Evolutionary conservation across 23 tunicate genomes (phyloP), one percentile per base, ranked within the genome.

Genomic region (Pegea sp.): DNA sequence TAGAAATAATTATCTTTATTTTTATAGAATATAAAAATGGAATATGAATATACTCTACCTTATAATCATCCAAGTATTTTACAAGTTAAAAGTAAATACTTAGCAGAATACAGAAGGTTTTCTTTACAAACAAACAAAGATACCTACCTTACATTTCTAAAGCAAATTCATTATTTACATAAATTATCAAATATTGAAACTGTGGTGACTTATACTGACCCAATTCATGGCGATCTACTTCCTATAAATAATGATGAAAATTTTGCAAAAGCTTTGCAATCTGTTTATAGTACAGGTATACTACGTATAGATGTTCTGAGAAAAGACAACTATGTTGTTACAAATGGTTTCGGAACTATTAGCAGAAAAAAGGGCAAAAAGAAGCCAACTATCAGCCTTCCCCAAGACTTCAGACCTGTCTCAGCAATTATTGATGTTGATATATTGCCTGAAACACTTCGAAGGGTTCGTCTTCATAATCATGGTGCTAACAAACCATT

Each of bases 391-490:
- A 87, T 87, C 28, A 75, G 88, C 46, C 71, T 69, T 61, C 96
- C 96, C 16, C 84, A 73, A 59, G 95, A 84, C 65, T 84, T 84
- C 51, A 72, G 99, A 18, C 99, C 99, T 0, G 99, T 91, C 24
- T 91, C 99, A 0, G 99, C 99, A 5, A 91, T 91, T 44, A 91
- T 91, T 52, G 99, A 91, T 68, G 99, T 91, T 52, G 99, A 91
- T 61, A 91, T 91, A 28, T 60, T 91, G 42, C 99, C 99, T 6
- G 99, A 78, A 67, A 91, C 99, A 0, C 53, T 91, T 7, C 74
- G 99, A 16, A 56, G 99, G 8, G 99, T 91, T 16, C 52, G 99
- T 3, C 71, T 91, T 23, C 99, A 91, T 49, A 91, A 91, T 42
- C 92, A 78, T 52, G 92, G 92, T 19, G 62, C 81, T 8, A 73